Evolutionary conservation across 2,888 invertebrate genomes (phyloP).

Genomic region (Trissolcus japonicus): DNA sequence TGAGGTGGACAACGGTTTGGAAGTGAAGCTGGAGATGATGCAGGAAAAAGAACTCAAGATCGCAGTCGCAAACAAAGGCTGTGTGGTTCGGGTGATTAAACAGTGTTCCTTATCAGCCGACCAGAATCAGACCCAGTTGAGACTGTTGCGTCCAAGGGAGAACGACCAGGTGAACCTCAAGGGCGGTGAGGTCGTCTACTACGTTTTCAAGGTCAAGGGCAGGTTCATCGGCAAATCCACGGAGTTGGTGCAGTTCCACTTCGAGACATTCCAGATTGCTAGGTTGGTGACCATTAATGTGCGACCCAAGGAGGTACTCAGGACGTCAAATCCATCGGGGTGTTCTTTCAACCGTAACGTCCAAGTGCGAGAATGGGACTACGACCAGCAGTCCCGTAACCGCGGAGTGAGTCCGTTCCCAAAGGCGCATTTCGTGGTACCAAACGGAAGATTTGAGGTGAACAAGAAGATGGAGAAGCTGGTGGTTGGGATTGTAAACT

Average conservation of each 20-base stretch:
- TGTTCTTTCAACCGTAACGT: neutral
- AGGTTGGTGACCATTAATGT: slow-evolving; percentile 79
- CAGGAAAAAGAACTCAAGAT: slow-evolving; percentile 76
- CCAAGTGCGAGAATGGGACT: slow-evolving; percentile 1
- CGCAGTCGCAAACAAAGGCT: slow-evolving; percentile 76
- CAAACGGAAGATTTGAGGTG: slow-evolving; percentile 73
- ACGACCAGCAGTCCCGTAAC: slow-evolving; percentile 63
- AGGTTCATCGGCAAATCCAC: slow-evolving; percentile 80
- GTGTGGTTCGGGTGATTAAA: slow-evolving; percentile 75
- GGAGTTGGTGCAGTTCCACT: slow-evolving; percentile 81
- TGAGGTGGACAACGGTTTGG: slow-evolving; percentile 77
- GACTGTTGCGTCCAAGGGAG: slow-evolving; percentile 74
- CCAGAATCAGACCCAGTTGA: slow-evolving; percentile 77
- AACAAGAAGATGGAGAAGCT: slow-evolving; percentile 75
- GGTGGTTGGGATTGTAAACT: slow-evolving; percentile 71
- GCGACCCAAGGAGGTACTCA: slow-evolving; percentile 60
- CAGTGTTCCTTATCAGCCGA: slow-evolving; percentile 69
- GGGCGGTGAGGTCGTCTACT: slow-evolving; percentile 75
- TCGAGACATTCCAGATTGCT: slow-evolving; percentile 80
- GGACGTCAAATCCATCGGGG: neutral
- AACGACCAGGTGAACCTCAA: slow-evolving; percentile 73
- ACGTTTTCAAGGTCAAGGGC: slow-evolving; percentile 78
- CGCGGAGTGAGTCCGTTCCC: slow-evolving; percentile 78
- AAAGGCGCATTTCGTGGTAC: slow-evolving; percentile 81
- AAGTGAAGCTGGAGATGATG: slow-evolving; percentile 75